phyloP scores from a whole-genome alignment of 2,888 invertebrate species.

The Standfussiana lucernea region DNA sequence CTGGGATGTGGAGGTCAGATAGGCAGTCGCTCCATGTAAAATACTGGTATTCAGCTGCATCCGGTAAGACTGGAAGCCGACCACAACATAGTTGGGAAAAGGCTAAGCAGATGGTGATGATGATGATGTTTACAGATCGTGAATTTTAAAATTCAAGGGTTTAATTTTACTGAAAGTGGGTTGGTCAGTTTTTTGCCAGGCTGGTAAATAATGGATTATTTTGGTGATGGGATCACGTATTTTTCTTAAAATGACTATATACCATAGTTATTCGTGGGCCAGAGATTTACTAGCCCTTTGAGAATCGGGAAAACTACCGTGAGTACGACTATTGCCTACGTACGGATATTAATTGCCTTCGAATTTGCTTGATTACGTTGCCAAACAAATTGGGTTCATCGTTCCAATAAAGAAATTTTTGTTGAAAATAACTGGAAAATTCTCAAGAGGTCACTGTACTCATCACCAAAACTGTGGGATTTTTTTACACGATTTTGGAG shows the following conservation, averaged over 20 bases:
- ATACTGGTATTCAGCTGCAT: no score
- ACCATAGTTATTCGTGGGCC: background rate
- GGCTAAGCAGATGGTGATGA: no score
- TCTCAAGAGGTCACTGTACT: background rate
- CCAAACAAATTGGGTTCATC: background rate
- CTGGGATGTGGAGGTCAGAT: no score
- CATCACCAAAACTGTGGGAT: background rate
- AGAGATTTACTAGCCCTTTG: background rate
- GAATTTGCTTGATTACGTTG: background rate
- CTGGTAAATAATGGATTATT: background rate
- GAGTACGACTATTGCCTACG: background rate
- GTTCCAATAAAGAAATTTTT: background rate
- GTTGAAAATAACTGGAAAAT: background rate
- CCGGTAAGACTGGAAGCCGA: no score
- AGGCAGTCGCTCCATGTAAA: no score
- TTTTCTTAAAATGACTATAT: background rate
- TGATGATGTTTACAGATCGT: background rate
- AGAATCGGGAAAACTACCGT: background rate
- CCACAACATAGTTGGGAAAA: no score
- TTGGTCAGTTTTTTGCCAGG: background rate
- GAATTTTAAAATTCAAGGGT: slow-evolving; percentile 33
- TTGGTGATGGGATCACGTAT: background rate
- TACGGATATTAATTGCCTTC: background rate
- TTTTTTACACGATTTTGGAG: no score
- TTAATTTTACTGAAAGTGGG: background rate